Conservation (phyloP, 92 coral and sea anemone genomes). For the Virgularia gustaviana region DNA sequence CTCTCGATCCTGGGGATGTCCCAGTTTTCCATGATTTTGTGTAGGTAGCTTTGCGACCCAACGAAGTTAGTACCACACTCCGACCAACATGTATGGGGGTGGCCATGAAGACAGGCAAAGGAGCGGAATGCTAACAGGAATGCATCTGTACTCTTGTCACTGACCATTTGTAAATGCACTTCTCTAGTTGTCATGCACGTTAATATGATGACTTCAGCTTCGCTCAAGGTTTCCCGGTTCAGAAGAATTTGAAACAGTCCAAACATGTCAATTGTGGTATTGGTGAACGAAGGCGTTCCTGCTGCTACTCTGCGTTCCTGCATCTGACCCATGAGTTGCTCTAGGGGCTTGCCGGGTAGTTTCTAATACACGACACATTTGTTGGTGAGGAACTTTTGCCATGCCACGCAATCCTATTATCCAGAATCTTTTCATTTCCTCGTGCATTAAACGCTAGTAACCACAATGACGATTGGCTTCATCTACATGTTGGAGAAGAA, state of each 20-base stretch:
- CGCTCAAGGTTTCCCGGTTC: slow-evolving; percentile 52
- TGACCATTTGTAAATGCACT: slow-evolving; percentile 25
- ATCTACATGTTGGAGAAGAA: slow-evolving; percentile 51
- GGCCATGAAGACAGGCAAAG: slow-evolving; percentile 40
- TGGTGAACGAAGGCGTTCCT: slow-evolving; percentile 46
- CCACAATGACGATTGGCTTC: slow-evolving; percentile 22
- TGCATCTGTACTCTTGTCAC: slow-evolving; percentile 32
- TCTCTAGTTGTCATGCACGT: slow-evolving; percentile 46
- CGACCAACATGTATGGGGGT: slow-evolving; percentile 42
- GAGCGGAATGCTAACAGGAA: too few relatives aligned
- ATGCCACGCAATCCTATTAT: slow-evolving; percentile 43
- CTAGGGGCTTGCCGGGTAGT: slow-evolving; percentile 45
- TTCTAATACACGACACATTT: slow-evolving; percentile 51
- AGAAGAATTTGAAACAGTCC: slow-evolving; percentile 48
- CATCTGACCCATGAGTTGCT: slow-evolving; percentile 60
- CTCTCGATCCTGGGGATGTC: slow-evolving; percentile 25
- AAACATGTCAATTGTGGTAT: slow-evolving; percentile 46
- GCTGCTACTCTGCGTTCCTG: too few relatives aligned
- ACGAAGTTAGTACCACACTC: slow-evolving; percentile 48
- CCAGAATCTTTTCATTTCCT: slow-evolving; percentile 45
- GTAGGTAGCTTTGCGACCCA: background rate
- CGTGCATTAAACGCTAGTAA: slow-evolving; percentile 29
- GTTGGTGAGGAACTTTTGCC: slow-evolving; percentile 36
- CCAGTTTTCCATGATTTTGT: slow-evolving; percentile 14
- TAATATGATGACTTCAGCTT: slow-evolving; percentile 51